Evolutionary conservation across 2,888 invertebrate species (phyloP), one percentile per base, ranked within the genome.

Genomic region (Celastrina argiolus): DNA sequence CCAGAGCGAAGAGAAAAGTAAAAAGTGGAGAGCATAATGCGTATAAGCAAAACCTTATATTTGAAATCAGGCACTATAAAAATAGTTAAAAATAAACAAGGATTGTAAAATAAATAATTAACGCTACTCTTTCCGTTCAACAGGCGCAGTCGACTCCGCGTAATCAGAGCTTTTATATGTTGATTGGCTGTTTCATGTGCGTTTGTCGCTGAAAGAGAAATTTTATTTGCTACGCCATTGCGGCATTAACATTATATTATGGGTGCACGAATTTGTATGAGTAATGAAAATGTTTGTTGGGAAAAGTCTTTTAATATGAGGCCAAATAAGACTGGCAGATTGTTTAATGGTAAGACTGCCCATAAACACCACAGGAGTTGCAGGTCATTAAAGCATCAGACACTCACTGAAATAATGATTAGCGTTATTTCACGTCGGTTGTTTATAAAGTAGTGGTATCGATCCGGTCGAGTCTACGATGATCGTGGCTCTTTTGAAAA

Each of bases 81-180:
- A 18, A 45, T 18, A 18, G 45, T 45, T 45, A 56, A 56, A 56
- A 56, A 56, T 28, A 31, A 58, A 31, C n/a, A 31, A 16, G n/a
- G 31, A 58, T 31, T 31, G 0, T 16, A 31, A 31, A 31, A 31
- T 58, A 58, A 58, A 58, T 31, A n/a, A 58, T 31, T 58, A 31
- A 31, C 12, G 51, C 51, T 51, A 8, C 51, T 28, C 31, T 58
- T 6, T 61, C 34, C 51, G 45, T 64, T 34, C 34, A 22, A 64
- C 34, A 63, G 61, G 61, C 67, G 67, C 41, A 65, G 59, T 68
- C 69, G 61, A 67, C 58, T 69, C 66, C 70, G 68, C 69, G 69
- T 69, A 72, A 72, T 69, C 70, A 72, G 66, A 64, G 39, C 67
- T 65, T 68, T 70, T 67, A 67, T 69, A 66, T 42, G 69, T 65